Evolutionary conservation across 2,888 invertebrate genomes (phyloP).

Genomic region (Microplitis deprimator): DNA sequence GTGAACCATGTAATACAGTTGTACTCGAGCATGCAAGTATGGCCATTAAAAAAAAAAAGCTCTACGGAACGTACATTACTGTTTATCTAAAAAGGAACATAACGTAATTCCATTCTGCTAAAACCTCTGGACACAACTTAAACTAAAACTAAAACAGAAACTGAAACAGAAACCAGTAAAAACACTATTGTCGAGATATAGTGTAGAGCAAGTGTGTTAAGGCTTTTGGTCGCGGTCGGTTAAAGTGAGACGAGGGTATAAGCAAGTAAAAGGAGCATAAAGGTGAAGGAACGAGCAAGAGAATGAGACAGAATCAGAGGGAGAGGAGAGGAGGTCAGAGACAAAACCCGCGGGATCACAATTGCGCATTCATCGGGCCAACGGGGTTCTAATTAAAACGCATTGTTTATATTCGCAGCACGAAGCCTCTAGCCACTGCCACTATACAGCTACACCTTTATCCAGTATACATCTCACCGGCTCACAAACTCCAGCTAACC

Average conservation of each 20-base stretch:
- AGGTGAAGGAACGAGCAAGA: slow-evolving; percentile 14
- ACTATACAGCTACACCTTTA: slow-evolving; percentile 6
- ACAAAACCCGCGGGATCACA: slow-evolving; percentile 50
- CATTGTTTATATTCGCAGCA: slow-evolving; percentile 69
- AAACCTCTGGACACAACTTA: slow-evolving; percentile 33
- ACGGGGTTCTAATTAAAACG: slow-evolving; percentile 67
- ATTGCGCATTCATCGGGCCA: slow-evolving; percentile 59
- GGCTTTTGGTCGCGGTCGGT: slow-evolving; percentile 20
- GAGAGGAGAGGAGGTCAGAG: slow-evolving; percentile 29
- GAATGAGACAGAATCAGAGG: slow-evolving; percentile 10
- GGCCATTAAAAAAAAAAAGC: too few species aligned
- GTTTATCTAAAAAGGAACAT: neutral
- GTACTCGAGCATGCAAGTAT: neutral
- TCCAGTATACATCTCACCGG: neutral
- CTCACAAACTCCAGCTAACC: neutral
- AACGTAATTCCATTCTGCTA: neutral
- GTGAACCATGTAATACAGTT: neutral
- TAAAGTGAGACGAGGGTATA: neutral
- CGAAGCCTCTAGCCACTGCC: slow-evolving; percentile 48
- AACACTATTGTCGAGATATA: slow-evolving; percentile 27
- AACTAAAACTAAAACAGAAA: slow-evolving; percentile 27
- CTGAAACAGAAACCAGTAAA: neutral
- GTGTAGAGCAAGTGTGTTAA: slow-evolving; percentile 2
- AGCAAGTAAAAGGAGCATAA: slow-evolving; percentile 9
- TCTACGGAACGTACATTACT: too few species aligned